These are phyloP conservation scores for Rhagonycha lutea DNA, from an alignment of 2,888 invertebrate species.

Conservation along the genomic window DNA sequence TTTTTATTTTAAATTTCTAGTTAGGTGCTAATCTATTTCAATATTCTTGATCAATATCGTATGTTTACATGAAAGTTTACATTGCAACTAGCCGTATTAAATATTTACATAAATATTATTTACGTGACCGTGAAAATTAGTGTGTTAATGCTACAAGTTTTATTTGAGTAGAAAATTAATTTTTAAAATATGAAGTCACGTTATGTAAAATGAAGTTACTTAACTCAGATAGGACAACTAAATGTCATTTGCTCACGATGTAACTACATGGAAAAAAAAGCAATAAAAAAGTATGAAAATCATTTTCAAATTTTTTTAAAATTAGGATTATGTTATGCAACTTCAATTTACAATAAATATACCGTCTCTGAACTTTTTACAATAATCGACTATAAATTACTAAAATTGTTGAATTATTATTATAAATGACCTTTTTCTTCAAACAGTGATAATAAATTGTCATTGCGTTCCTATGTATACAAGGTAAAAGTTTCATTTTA, in stretches of 20 bases:
- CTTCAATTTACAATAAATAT: too few species aligned
- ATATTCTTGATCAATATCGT: not conserved
- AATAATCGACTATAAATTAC: too few species aligned
- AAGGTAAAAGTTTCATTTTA: too few species aligned
- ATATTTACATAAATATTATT: not conserved
- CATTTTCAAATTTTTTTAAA: too few species aligned
- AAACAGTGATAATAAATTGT: too few species aligned
- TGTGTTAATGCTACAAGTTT: not conserved
- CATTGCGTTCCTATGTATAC: too few species aligned
- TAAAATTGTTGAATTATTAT: too few species aligned
- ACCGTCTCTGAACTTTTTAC: too few species aligned
- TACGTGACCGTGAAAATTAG: not conserved
- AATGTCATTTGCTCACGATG: not conserved
- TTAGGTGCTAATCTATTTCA: not conserved
- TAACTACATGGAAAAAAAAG: not conserved
- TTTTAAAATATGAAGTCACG: not conserved
- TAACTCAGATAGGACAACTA: not conserved
- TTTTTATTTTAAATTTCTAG: not conserved
- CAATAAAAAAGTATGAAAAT: not conserved
- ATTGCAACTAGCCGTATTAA: not conserved
- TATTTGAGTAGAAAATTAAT: not conserved
- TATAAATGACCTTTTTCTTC: too few species aligned
- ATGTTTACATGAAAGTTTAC: not conserved
- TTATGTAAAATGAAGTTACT: not conserved
- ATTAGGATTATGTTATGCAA: too few species aligned